These are phyloP conservation scores for Poecilus cupreus DNA, from an alignment of 2,888 invertebrate species.

Conservation along the genomic window DNA sequence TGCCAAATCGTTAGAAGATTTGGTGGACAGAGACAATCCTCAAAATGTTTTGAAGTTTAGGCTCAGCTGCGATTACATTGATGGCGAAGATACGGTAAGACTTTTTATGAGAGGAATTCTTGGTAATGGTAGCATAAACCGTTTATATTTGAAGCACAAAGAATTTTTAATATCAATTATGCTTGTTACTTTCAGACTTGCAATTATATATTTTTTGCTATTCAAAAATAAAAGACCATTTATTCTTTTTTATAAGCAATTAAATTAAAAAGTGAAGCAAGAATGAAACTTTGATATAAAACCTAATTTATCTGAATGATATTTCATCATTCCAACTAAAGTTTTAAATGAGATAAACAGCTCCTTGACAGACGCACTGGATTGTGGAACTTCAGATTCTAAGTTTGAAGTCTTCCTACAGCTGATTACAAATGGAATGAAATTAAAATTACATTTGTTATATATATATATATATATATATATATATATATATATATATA, in stretches of 20 bases:
- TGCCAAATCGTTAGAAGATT: constrained; percentile 84
- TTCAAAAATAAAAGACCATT: neutral
- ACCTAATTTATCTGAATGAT: no score
- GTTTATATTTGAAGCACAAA: neutral
- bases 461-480: no score
- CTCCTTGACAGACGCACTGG: no score
- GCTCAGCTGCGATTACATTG: constrained; percentile 83
- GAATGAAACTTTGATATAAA: no score
- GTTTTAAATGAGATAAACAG: no score
- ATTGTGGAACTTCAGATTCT: no score
- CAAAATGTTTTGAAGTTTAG: constrained; percentile 89
- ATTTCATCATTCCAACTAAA: no score
- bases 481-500: no score
- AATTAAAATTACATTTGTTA: no score
- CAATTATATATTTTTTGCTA: neutral
- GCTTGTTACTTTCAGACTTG: neutral
- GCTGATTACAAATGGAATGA: no score
- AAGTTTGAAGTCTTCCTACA: no score
- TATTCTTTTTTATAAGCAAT: neutral
- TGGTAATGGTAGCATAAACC: neutral
- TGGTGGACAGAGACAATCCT: constrained; percentile 87
- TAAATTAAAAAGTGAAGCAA: no score
- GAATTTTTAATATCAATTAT: neutral
- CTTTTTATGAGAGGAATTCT: neutral
- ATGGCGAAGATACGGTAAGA: constrained; percentile 80